A percentile compares a stretch with the other conserved stretches of the same genome.
Evolutionary conservation across 2,113 vertebrate genomes (phyloP).

Genomic region (Eretmochelys imbricata): DNA sequence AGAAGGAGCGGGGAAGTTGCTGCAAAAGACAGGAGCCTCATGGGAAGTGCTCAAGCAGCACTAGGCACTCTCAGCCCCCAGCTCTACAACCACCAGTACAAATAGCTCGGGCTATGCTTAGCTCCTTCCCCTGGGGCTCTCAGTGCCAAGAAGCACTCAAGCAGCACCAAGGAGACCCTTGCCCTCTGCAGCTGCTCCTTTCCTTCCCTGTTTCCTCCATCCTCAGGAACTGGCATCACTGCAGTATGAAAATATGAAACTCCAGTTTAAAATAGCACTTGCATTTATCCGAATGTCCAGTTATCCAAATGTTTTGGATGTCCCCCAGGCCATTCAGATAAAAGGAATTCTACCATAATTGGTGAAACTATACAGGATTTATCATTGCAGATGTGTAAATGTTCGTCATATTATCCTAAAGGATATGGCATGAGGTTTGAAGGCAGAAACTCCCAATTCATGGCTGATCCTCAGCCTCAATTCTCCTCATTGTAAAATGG

Average conservation of each 20-base stretch:
- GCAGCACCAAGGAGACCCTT: background rate
- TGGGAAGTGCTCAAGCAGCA: background rate
- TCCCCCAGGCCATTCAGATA: background rate
- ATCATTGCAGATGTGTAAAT: background rate
- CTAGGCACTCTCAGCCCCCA: background rate
- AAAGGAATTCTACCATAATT: background rate
- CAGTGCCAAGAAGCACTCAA: background rate
- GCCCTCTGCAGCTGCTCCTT: background rate
- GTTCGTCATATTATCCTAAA: background rate
- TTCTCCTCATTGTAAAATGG: background rate
- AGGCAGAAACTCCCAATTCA: background rate
- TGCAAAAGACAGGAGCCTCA: background rate
- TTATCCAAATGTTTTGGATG: background rate
- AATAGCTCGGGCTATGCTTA: background rate
- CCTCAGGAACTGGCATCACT: background rate
- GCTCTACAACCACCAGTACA: background rate
- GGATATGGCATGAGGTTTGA: background rate
- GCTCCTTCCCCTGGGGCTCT: background rate
- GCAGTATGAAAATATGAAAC: background rate
- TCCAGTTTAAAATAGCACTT: background rate
- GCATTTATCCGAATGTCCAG: background rate
- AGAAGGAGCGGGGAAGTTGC: background rate
- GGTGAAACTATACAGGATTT: background rate
- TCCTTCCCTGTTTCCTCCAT: background rate
- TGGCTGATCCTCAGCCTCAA: background rate